A percentile compares a stretch with the other conserved stretches of the same genome.
These are phyloP conservation scores for Cephonodes hylas DNA, from an alignment of 2,888 invertebrate genomes.

Conservation along the genomic window DNA sequence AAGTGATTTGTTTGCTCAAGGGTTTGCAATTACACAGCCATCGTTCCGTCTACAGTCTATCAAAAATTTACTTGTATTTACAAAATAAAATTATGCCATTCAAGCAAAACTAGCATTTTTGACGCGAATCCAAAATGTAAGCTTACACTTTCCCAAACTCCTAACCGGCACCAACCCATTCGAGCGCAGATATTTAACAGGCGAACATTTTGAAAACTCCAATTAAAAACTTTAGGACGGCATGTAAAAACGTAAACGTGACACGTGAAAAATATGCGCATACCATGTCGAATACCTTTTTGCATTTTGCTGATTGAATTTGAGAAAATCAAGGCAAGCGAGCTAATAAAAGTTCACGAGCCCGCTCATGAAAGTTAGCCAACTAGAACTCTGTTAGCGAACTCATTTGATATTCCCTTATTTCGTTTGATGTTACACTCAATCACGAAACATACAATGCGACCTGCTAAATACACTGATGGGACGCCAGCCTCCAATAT, in stretches of 20 bases:
- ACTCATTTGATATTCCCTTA: constrained; percentile 45
- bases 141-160: background rate
- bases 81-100: no score
- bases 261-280: background rate
- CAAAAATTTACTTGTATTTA: no score
- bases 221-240: background rate
- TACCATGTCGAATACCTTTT: constrained; percentile 2
- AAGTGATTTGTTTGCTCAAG: background rate
- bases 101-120: no score
- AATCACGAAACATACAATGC: constrained; percentile 20
- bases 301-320: constrained; percentile 11
- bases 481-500: background rate
- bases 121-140: no score
- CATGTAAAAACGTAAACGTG: background rate
- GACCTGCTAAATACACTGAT: background rate
- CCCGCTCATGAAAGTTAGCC: constrained; percentile 31
- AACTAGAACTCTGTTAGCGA: constrained; percentile 34
- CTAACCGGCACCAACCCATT: background rate
- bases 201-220: background rate
- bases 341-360: constrained; percentile 29
- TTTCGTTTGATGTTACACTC: constrained; percentile 18
- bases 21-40: background rate
- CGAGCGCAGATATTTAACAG: background rate
- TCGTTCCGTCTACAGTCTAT: no score
- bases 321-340: constrained; percentile 22